Base-by-base conservation (phyloP, 2,888 invertebrate species). In the Troilus luridus region DNA sequence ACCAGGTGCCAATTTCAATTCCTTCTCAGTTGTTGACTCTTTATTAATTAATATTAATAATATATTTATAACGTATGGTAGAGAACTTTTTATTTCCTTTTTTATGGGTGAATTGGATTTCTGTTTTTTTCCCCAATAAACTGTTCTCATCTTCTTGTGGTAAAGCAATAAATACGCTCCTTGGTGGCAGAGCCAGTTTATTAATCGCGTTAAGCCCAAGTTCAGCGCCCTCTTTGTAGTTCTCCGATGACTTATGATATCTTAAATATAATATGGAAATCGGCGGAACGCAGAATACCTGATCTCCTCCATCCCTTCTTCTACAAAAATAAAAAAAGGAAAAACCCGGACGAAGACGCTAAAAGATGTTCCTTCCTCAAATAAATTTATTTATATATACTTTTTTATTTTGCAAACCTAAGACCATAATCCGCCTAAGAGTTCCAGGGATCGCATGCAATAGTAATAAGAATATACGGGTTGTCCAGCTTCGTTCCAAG, bases 201-300 rank as follows among this genome's bases (percentile, higher is more conserved):
- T 72, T 72, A 72, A 72, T 27, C 72, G 72, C 72, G 27, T 72
- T 72, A 72, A 17, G 27, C 27, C 7, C 9, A 77, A 41, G 72
- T 77, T 77, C 72, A 77, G 41, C 41, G 72, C 72, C 72, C 41
- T 77, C 41, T 7, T 77, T 77, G 72, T 77, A 17, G 72, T 41
- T 77, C 72, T 77, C 72, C 72, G 72, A 77, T 77, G 72, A 77
- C 72, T 41, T 77, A 77, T 77, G 72, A 41, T 77, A 77, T 77
- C 27, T 41, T 17, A 77, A 77, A 77, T 77, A 77, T 77, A 41
- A 41, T 77, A 27, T 77, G 72, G 72, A 41, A 77, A 77, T 77
- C 27, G 2, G 72, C 19, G 72, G 41, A 41, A 10, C 41, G 17
- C 41, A 77, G 72, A 77, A 77, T 77, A 77, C 72, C 27, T 72